Conservation (phyloP, 2,888 invertebrate species). For the Amphimallon solstitiale region DNA sequence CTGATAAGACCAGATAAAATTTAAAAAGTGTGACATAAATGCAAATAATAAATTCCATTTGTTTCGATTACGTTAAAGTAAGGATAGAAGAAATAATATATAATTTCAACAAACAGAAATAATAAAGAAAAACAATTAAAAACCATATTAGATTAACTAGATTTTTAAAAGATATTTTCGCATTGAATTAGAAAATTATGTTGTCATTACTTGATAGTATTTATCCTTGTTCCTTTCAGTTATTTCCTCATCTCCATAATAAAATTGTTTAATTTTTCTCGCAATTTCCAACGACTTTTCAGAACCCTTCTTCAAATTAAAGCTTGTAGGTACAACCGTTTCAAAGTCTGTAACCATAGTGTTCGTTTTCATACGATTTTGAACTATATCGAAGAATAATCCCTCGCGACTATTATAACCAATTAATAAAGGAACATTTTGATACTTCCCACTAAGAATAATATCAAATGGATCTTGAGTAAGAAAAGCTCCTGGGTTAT, state of each 20-base stretch:
- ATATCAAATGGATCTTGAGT: slow-evolving; percentile 48
- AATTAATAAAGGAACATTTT: slow-evolving; percentile 51
- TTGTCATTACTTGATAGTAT: slow-evolving; percentile 21
- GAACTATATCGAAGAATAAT: slow-evolving; percentile 45
- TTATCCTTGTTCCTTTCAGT: slow-evolving; percentile 50
- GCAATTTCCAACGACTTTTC: slow-evolving; percentile 42
- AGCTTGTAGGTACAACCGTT: slow-evolving; percentile 44
- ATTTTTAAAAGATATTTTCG: too few relatives aligned
- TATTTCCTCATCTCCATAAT: slow-evolving; percentile 43
- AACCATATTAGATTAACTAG: too few relatives aligned
- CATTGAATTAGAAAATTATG: too few relatives aligned
- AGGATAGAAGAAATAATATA: too few relatives aligned
- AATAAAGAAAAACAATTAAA: too few relatives aligned
- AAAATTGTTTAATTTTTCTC: slow-evolving; percentile 45
- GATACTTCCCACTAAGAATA: slow-evolving; percentile 46
- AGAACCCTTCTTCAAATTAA: slow-evolving; percentile 43
- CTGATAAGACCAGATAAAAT: too few relatives aligned
- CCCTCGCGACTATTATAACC: slow-evolving; percentile 53
- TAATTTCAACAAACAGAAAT: too few relatives aligned
- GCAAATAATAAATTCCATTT: too few relatives aligned
- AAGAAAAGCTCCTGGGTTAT: slow-evolving; percentile 48
- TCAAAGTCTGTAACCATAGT: slow-evolving; percentile 43
- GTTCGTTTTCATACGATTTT: slow-evolving; percentile 40
- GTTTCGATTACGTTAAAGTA: too few relatives aligned
- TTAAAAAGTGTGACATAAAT: too few relatives aligned